Conservation (phyloP, 2,113 vertebrate genomes). For the Beaufortia kweichowensis region DNA sequence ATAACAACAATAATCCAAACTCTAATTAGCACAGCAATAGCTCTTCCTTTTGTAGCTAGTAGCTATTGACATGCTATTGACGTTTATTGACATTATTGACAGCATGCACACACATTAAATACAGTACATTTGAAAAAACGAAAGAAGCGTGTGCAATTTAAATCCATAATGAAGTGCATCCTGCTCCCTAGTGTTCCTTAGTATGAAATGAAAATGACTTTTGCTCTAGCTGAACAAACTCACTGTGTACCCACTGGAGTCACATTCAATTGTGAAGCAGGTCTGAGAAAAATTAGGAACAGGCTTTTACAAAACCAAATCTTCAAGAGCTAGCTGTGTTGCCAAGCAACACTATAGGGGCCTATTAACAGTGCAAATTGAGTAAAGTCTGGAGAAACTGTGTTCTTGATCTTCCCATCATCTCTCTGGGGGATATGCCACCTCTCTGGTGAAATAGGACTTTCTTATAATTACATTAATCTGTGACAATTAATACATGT, state of each 20-base stretch:
- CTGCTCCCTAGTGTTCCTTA: not conserved
- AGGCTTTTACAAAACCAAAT: conserved; percentile 41
- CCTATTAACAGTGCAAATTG: conserved; percentile 50
- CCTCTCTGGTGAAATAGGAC: conserved; percentile 13
- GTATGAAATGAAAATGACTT: not conserved
- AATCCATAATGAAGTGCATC: not conserved
- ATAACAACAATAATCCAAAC: too few species aligned
- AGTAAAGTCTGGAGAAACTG: conserved; percentile 32
- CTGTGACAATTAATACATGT: not conserved
- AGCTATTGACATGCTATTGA: not conserved
- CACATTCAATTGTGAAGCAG: conserved; percentile 1
- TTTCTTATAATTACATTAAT: not conserved
- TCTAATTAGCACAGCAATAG: not conserved
- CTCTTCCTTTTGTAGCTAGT: too few species aligned
- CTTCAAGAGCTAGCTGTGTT: conserved; percentile 49
- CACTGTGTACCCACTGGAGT: not conserved
- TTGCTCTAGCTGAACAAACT: not conserved
- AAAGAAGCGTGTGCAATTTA: not conserved
- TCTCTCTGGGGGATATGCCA: conserved; percentile 11
- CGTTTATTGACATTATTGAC: not conserved
- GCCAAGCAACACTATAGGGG: conserved; percentile 55
- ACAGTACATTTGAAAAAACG: not conserved
- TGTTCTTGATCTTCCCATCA: conserved; percentile 9
- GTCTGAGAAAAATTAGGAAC: conserved; percentile 25
- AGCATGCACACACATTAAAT: too few species aligned